Evolutionary conservation across 2,888 invertebrate genomes (phyloP).

Genomic region (Deroplatys truncata): DNA sequence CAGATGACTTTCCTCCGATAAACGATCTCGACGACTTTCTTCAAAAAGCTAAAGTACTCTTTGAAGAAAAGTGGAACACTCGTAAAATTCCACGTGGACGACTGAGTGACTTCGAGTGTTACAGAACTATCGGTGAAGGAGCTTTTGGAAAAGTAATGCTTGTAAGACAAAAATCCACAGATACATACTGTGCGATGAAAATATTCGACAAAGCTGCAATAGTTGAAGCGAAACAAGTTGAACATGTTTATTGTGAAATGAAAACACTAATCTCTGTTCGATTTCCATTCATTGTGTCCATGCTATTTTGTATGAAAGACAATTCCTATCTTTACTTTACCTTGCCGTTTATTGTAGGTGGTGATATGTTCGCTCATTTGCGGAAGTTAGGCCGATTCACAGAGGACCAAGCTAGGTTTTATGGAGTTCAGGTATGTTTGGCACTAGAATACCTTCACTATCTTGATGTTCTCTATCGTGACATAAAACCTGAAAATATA

Average conservation of each 20-base stretch:
- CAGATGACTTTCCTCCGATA: not conserved
- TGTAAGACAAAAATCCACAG: constrained; percentile 11
- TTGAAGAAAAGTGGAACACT: not conserved
- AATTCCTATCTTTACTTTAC: constrained; percentile 24
- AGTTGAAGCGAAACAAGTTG: constrained; percentile 26
- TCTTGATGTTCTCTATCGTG: constrained; percentile 25
- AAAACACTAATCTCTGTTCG: constrained; percentile 10
- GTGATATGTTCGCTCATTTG: constrained; percentile 27
- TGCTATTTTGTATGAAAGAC: constrained; percentile 26
- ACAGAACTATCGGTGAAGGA: constrained; percentile 24
- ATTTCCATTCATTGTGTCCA: constrained; percentile 19
- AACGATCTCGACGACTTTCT: not conserved
- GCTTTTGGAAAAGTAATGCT: constrained; percentile 27
- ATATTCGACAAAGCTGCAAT: constrained; percentile 21
- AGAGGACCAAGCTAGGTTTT: constrained; percentile 28
- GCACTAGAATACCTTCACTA: constrained; percentile 28
- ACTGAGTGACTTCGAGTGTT: not conserved
- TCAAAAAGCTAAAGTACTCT: not conserved
- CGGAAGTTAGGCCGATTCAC: constrained; percentile 21
- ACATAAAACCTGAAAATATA: constrained; percentile 30
- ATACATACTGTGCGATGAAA: constrained; percentile 23
- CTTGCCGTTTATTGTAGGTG: constrained; percentile 27
- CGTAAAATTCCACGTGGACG: not conserved
- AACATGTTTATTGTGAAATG: constrained; percentile 24
- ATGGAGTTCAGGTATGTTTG: constrained; percentile 27